Evolutionary conservation across 2,797 vertebrate genomes (phyloP).

Genomic region (Fistularia commersonii): DNA sequence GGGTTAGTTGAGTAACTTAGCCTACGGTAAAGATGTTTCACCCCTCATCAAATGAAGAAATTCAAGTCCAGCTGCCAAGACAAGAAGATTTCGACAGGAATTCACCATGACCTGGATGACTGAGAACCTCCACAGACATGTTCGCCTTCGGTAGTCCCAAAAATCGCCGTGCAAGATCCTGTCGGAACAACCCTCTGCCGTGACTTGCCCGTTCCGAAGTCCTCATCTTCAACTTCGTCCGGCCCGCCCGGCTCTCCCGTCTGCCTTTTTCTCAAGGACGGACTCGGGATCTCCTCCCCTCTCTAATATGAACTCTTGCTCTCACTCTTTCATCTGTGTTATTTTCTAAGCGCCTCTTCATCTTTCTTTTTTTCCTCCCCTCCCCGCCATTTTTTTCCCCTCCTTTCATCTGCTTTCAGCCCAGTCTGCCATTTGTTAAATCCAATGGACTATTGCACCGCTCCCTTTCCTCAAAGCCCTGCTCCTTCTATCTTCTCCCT

Average conservation of each 20-base stretch:
- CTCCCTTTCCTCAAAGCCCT: conserved; percentile 28
- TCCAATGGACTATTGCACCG: conserved; percentile 2
- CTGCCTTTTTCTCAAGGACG: conserved; percentile 38
- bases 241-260: background rate
- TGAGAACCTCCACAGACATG: too few species aligned
- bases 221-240: too few species aligned
- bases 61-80: too few species aligned
- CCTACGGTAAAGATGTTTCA: too few species aligned
- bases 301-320: conserved; percentile 5
- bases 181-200: too few species aligned
- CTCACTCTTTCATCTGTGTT: conserved; percentile 38
- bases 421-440: conserved; percentile 9
- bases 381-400: conserved; percentile 19
- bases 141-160: too few species aligned
- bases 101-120: too few species aligned
- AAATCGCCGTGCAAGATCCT: too few species aligned
- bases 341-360: conserved; percentile 33
- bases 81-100: too few species aligned
- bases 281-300: conserved; percentile 6
- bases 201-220: too few species aligned
- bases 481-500: conserved; percentile 9
- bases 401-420: conserved; percentile 41
- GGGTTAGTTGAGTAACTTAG: too few species aligned
- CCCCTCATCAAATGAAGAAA: too few species aligned
- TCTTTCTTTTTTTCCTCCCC: conserved; percentile 9